Conservation (phyloP, 1,140 invertebrate genomes). For the Bicyclus anynana region DNA sequence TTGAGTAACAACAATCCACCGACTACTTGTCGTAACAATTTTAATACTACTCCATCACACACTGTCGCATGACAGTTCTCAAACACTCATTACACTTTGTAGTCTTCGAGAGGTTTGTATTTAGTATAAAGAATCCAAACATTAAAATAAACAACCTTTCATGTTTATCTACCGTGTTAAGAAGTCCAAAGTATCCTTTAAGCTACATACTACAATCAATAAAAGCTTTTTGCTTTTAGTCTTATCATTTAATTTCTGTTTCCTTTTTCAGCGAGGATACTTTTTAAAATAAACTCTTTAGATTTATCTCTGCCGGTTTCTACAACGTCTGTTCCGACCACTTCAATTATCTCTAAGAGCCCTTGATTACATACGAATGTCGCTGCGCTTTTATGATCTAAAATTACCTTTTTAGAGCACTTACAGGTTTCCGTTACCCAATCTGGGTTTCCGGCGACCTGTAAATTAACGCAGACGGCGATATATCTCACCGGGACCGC, state of each 20-base stretch:
- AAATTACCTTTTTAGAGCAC: constrained; percentile 37
- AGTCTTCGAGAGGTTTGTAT: constrained; percentile 43
- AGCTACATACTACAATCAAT: constrained; percentile 17
- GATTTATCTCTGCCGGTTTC: constrained; percentile 23
- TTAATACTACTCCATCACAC: constrained; percentile 54
- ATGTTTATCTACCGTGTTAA: constrained; percentile 20
- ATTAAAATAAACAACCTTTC: constrained; percentile 10
- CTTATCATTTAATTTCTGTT: constrained; percentile 32
- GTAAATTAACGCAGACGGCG: constrained; percentile 58
- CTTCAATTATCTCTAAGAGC: constrained; percentile 40
- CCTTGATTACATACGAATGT: constrained; percentile 29
- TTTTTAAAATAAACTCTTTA: constrained; percentile 3
- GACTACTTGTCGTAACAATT: constrained; percentile 56
- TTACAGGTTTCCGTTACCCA: constrained; percentile 59
- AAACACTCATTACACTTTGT: constrained; percentile 61
- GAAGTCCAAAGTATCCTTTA: constrained; percentile 7
- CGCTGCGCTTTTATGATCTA: constrained; percentile 11
- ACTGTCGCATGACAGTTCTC: constrained; percentile 52
- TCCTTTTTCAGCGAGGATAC: constrained; percentile 26
- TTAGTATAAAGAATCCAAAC: constrained; percentile 32
- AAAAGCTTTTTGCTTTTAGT: constrained; percentile 30
- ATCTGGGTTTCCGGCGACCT: constrained; percentile 58
- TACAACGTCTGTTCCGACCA: constrained; percentile 24
- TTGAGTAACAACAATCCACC: constrained; percentile 43
- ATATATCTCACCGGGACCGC: constrained; percentile 55